Conservation (phyloP, 92 coral and sea anemone species). For the Meandrina meandrites region DNA sequence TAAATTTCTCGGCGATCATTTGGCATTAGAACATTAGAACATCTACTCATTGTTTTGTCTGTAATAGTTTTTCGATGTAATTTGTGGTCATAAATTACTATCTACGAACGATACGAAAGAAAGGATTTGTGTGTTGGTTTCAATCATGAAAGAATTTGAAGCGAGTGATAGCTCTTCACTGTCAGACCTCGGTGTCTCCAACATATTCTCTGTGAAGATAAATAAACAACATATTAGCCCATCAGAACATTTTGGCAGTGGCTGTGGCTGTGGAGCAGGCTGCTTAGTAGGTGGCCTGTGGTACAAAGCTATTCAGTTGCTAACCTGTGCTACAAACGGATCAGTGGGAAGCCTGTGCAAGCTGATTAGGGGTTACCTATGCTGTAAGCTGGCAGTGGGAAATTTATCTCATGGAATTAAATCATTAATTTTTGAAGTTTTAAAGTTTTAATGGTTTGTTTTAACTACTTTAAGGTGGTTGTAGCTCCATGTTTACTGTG, state of each 20-base stretch:
- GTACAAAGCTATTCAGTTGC: background rate
- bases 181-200: slow-evolving; percentile 42
- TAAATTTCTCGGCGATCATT: background rate
- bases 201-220: slow-evolving; percentile 34
- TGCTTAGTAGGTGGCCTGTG: background rate
- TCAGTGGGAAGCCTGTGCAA: too few relatives aligned
- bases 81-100: background rate
- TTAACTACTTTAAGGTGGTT: background rate
- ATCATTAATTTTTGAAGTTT: background rate
- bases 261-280: background rate
- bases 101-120: background rate
- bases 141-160: background rate
- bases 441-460: background rate
- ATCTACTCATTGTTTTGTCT: background rate
- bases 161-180: background rate
- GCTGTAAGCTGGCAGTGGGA: background rate
- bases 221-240: slow-evolving; percentile 1
- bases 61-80: background rate
- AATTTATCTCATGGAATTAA: background rate
- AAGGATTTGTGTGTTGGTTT: background rate
- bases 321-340: background rate
- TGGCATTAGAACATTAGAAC: background rate
- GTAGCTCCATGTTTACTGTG: background rate
- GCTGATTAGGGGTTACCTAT: too few relatives aligned
- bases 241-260: background rate